Base-by-base conservation (phyloP, 2,113 vertebrate genomes). In the Phalacrocorax brasilianus region DNA sequence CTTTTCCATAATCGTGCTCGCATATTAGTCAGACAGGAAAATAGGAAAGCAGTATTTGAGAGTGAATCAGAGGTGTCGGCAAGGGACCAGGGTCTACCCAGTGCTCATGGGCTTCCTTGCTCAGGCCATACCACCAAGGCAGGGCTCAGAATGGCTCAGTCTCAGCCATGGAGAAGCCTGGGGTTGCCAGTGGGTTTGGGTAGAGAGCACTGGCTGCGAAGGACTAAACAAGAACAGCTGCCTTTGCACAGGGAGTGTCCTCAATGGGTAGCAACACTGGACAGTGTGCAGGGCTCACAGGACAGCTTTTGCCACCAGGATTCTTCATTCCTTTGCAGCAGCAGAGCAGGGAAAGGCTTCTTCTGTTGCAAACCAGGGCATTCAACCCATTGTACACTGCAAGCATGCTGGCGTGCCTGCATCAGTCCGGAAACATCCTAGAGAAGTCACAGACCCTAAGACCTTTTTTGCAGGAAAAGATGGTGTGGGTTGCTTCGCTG, bases 91-190 rank as follows among this genome's bases (percentile, higher is more conserved):
- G 22, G 26, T 58, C 52, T 23, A 1, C 32, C 28, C 35, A 61
- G 32, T 27, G 30, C 24, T 61, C 30, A 8, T 0, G 0, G 16
- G 9, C 53, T 80, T 35, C 23, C 33, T 84, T 58, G 42, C n/a
- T 24, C 9, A n/a, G 33, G 8, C 52, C 68, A 14, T 16, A 16
- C 18, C 27, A 49, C 47, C 45, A 52, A 6, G 33, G 26, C 0
- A 0, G 55, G 32, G 32, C 52, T 87, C 50, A n/a, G 40, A 71
- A 35, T 8, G 21, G 14, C 24, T 14, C 5, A 1, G n/a, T 26
- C 5, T 47, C 40, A 53, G 27, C 45, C 32, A 6, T 19, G 20
- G 56, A 63, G 49, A 40, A 63, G 42, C 14, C 30, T 1, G 0
- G 15, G 28, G 28, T 14, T 56, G 14, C 45, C 9, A 20, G 47